Conservation (phyloP, 2,888 invertebrate genomes). For the Leptinotarsa haldemani region DNA sequence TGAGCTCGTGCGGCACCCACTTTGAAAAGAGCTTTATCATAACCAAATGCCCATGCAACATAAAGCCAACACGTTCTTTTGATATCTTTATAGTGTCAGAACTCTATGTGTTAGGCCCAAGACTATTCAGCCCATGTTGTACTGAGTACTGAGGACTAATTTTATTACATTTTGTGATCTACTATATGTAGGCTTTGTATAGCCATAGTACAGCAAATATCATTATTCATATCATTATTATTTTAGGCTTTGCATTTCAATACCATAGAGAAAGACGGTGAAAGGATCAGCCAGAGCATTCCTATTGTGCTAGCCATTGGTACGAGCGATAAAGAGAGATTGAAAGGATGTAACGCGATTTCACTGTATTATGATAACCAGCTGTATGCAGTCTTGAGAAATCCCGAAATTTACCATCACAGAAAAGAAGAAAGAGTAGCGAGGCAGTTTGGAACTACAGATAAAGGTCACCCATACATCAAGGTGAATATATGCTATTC, state of each 20-base stretch:
- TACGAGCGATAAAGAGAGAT: slow-evolving; percentile 76
- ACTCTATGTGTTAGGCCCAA: no score
- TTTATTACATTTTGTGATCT: no score
- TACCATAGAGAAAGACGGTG: slow-evolving; percentile 79
- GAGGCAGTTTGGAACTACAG: slow-evolving; percentile 89
- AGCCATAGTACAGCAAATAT: no score
- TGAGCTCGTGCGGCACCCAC: no score
- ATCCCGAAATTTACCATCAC: slow-evolving; percentile 92
- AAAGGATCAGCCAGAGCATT: slow-evolving; percentile 88
- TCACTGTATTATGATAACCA: slow-evolving; percentile 75
- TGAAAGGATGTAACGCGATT: slow-evolving; percentile 74
- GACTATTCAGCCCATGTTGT: no score
- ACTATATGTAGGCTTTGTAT: no score
- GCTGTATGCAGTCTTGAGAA: slow-evolving; percentile 78
- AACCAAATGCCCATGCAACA: no score
- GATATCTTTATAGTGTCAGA: no score
- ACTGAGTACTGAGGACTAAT: no score
- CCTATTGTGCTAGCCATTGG: slow-evolving; percentile 90
- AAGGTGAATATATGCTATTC: slow-evolving; percentile 66
- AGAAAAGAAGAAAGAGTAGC: slow-evolving; percentile 91
- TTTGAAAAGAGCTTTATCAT: no score
- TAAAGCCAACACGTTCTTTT: no score
- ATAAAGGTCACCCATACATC: slow-evolving; percentile 88
- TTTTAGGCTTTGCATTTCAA: slow-evolving; percentile 85
- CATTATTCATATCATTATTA: background rate